Conservation (phyloP, 2,113 vertebrate genomes). For the Centropus bengalensis region DNA sequence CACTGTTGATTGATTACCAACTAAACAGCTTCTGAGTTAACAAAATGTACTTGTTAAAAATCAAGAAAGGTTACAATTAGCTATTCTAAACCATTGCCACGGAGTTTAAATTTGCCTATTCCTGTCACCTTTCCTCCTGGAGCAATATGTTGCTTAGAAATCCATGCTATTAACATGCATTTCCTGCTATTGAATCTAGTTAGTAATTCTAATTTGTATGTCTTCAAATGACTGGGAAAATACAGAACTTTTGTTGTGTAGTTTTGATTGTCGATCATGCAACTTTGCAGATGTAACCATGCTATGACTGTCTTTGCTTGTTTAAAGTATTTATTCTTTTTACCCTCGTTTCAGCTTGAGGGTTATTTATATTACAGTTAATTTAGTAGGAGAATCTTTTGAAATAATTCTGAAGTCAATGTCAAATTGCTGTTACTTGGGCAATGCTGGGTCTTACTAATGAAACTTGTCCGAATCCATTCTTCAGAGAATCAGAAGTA, state of each 20-base stretch:
- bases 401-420: background rate
- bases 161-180: constrained; percentile 49
- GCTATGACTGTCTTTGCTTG: background rate
- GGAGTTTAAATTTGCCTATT: constrained; percentile 54
- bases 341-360: background rate
- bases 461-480: background rate
- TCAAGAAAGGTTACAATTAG: constrained; percentile 60
- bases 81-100: constrained; percentile 61
- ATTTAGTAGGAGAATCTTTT: background rate
- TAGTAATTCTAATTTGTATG: constrained; percentile 53
- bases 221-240: constrained; percentile 22
- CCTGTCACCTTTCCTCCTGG: constrained; percentile 60
- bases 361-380: background rate
- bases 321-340: background rate
- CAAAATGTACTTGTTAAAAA: constrained; percentile 65
- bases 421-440: background rate
- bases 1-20: constrained; percentile 51
- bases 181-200: constrained; percentile 44
- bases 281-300: constrained; percentile 23
- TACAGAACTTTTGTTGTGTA: background rate
- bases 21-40: constrained; percentile 56
- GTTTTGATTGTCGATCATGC: constrained; percentile 25
- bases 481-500: background rate
- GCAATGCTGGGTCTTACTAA: background rate
- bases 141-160: constrained; percentile 59